Evolutionary conservation across 2,888 invertebrate species (phyloP).

Genomic region (Cryptocephalus primarius): DNA sequence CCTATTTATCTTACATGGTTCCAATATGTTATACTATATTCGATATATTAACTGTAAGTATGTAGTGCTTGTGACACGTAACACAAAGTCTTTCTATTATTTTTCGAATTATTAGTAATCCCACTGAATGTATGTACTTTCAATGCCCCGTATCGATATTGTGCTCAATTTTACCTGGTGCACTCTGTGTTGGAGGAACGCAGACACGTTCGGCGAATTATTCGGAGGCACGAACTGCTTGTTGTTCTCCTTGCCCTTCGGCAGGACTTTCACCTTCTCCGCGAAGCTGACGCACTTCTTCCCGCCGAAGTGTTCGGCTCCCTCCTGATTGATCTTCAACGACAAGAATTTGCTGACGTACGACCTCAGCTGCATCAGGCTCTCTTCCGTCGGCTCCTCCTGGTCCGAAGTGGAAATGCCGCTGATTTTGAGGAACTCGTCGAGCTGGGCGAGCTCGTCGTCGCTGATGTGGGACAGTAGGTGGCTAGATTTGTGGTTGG

Average conservation of each 20-base stretch:
- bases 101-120: too few relatives aligned
- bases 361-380: constrained; percentile 56
- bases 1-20: too few relatives aligned
- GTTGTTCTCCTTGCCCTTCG: constrained; percentile 39
- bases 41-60: too few relatives aligned
- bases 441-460: constrained; percentile 54
- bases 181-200: constrained; percentile 44
- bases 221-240: constrained; percentile 49
- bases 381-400: constrained; percentile 53
- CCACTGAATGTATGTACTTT: too few relatives aligned
- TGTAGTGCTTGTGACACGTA: too few relatives aligned
- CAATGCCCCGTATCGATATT: too few relatives aligned
- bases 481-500: constrained; percentile 19
- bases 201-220: constrained; percentile 64
- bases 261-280: constrained; percentile 45
- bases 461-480: constrained; percentile 40
- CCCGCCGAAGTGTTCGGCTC: constrained; percentile 47
- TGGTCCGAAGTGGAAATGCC: constrained; percentile 56
- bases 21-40: too few relatives aligned
- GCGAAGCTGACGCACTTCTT: constrained; percentile 71
- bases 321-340: constrained; percentile 59
- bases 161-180: constrained; percentile 41
- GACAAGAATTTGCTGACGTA: constrained; percentile 62
- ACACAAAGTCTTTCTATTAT: too few relatives aligned
- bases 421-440: constrained; percentile 60